These are phyloP conservation scores for Proales similis DNA, from an alignment of 1,140 invertebrate genomes.

Conservation along the genomic window DNA sequence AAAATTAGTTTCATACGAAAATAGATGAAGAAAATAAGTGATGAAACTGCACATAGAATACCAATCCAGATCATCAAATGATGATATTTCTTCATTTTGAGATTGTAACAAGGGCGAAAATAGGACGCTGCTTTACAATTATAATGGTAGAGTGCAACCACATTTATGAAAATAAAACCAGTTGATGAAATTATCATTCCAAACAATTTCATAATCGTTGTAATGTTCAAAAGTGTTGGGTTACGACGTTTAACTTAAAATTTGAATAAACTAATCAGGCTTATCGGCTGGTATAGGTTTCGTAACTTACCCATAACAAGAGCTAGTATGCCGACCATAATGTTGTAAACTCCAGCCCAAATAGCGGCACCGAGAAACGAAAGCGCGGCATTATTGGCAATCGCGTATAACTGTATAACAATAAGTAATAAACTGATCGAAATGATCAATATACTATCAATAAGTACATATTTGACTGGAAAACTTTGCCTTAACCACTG, in stretches of 20 bases:
- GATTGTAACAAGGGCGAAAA: slow-evolving; percentile 30
- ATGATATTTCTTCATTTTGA: slow-evolving; percentile 32
- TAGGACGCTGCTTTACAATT: slow-evolving; percentile 34
- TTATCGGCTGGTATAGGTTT: too few species aligned
- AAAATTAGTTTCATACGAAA: slow-evolving; percentile 34
- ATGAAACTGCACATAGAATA: slow-evolving; percentile 26
- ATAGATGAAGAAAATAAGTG: slow-evolving; percentile 25
- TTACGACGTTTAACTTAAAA: slow-evolving; percentile 14
- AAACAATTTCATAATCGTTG: slow-evolving; percentile 26
- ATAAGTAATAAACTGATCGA: slow-evolving; percentile 14
- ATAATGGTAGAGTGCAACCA: slow-evolving; percentile 32
- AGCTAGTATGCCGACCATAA: slow-evolving; percentile 2
- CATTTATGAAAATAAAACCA: slow-evolving; percentile 19
- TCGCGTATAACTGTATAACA: slow-evolving; percentile 19
- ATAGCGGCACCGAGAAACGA: slow-evolving; percentile 26
- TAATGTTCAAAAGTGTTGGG: slow-evolving; percentile 16
- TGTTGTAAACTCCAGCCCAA: slow-evolving; percentile 29
- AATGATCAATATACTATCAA: slow-evolving; percentile 6
- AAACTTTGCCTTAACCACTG: too few species aligned
- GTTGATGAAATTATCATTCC: slow-evolving; percentile 33
- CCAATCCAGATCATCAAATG: slow-evolving; percentile 35
- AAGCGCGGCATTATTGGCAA: slow-evolving; percentile 19
- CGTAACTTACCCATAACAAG: slow-evolving; percentile 7
- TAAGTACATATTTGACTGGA: slow-evolving; percentile 20
- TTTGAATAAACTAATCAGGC: not conserved